A percentile compares a stretch with the other conserved stretches of the same genome.
Evolutionary conservation across 92 coral and sea anemone species (phyloP).

Genomic region (Zoanthus sociatus): DNA sequence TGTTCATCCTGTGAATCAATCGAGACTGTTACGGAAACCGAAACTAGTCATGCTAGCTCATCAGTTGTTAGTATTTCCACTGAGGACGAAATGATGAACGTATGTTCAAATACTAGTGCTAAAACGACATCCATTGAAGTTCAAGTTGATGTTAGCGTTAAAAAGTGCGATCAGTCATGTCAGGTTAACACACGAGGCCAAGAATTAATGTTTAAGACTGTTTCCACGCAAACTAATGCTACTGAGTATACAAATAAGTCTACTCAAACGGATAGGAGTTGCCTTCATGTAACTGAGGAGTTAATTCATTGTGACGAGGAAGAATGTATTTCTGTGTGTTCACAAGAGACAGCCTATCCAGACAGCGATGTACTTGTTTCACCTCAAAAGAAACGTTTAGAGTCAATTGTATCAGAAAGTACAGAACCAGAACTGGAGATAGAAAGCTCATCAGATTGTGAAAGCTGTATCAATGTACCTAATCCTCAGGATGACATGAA

Average conservation of each 20-base stretch:
- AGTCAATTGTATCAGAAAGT: background rate
- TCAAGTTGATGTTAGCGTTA: background rate
- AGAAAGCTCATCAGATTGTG: background rate
- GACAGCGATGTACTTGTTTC: constrained; percentile 4
- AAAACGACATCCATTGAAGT: background rate
- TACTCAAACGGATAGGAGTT: background rate
- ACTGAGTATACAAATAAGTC: background rate
- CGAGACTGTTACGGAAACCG: background rate
- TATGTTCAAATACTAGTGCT: background rate
- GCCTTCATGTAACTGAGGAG: background rate
- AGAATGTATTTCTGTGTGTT: background rate
- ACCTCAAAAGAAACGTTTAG: background rate
- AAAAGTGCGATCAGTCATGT: constrained; percentile 8
- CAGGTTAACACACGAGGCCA: constrained; percentile 10
- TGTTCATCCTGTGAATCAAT: background rate
- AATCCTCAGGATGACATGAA: constrained; percentile 11
- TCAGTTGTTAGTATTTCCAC: background rate
- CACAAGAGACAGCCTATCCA: background rate
- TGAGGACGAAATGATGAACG: background rate
- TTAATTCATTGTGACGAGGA: background rate
- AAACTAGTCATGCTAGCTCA: background rate
- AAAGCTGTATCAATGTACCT: background rate
- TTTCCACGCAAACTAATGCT: background rate
- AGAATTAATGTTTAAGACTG: background rate
- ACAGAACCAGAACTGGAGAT: constrained; percentile 1